A percentile compares a stretch with the other conserved stretches of the same genome.
Conservation (phyloP, 2,113 vertebrate genomes). For the Empidonax traillii region DNA sequence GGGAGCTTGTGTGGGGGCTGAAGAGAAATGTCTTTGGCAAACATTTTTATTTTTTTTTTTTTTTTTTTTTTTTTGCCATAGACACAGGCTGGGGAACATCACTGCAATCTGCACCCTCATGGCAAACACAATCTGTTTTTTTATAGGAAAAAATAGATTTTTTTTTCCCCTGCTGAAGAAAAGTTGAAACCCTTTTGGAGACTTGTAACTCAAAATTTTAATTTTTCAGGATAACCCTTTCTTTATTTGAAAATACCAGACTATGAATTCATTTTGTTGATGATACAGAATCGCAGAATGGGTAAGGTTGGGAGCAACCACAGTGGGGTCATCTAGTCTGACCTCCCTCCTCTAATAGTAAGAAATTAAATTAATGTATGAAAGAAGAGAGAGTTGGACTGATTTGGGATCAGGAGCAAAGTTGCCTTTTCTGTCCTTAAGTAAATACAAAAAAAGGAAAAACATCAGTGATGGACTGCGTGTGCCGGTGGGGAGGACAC, state of each 20-base stretch:
- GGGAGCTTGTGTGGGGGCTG: not conserved
- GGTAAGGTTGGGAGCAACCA: not conserved
- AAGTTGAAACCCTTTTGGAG: not conserved
- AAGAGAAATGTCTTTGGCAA: conserved; percentile 10
- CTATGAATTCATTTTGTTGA: not conserved
- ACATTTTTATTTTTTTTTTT: not conserved
- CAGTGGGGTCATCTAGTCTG: not conserved
- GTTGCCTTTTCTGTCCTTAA: not conserved
- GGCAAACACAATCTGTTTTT: not conserved
- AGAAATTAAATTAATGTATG: not conserved
- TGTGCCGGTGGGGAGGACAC: not conserved
- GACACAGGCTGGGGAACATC: not conserved
- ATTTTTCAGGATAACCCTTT: not conserved
- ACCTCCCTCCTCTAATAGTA: not conserved
- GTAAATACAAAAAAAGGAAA: not conserved
- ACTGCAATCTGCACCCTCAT: not conserved
- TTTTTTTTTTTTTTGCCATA: not conserved
- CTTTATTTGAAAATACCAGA: not conserved
- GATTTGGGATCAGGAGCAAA: not conserved
- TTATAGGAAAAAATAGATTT: not conserved
- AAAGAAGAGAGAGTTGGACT: not conserved
- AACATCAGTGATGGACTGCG: rapidly evolving
- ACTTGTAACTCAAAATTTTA: not conserved
- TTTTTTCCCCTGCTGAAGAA: not conserved
- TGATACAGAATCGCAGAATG: not conserved